These are phyloP conservation scores for Muricea muricata DNA, from an alignment of 92 coral and sea anemone genomes.

Conservation along the genomic window DNA sequence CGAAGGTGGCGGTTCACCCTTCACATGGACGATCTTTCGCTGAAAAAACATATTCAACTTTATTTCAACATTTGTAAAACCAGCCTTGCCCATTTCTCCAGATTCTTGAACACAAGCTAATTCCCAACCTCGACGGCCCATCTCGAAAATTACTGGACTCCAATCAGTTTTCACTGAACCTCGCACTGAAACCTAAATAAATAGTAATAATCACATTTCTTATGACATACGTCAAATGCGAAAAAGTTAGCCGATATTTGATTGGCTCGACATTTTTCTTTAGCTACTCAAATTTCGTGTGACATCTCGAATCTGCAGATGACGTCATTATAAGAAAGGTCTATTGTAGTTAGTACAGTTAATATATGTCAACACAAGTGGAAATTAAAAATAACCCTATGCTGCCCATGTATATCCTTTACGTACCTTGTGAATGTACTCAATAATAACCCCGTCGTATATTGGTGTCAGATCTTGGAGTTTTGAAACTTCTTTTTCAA, in stretches of 20 bases:
- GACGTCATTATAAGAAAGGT: too few species aligned
- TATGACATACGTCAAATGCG: too few species aligned
- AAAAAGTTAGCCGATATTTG: too few species aligned
- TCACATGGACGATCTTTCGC: conserved; percentile 47
- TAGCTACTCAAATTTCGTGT: too few species aligned
- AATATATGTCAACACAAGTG: too few species aligned
- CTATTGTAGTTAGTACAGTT: too few species aligned
- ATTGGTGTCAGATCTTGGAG: conserved; percentile 64
- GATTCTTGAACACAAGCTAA: conserved; percentile 80
- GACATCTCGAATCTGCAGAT: too few species aligned
- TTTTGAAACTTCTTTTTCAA: conserved; percentile 71
- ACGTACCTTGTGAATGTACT: conserved; percentile 58
- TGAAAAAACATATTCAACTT: conserved; percentile 75
- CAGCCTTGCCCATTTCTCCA: conserved; percentile 49
- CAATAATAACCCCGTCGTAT: conserved; percentile 68
- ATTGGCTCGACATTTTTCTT: too few species aligned
- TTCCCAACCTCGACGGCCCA: conserved; percentile 98
- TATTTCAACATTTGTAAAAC: conserved; percentile 57
- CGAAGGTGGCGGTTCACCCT: conserved; percentile 32
- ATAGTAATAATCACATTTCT: neutral
- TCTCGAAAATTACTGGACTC: conserved; percentile 70
- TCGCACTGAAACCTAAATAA: neutral
- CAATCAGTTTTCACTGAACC: conserved; percentile 72
- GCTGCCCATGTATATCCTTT: too few species aligned
- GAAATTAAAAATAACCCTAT: too few species aligned